Conservation (phyloP, 2,888 invertebrate genomes). For the Ditula angustiorana region DNA sequence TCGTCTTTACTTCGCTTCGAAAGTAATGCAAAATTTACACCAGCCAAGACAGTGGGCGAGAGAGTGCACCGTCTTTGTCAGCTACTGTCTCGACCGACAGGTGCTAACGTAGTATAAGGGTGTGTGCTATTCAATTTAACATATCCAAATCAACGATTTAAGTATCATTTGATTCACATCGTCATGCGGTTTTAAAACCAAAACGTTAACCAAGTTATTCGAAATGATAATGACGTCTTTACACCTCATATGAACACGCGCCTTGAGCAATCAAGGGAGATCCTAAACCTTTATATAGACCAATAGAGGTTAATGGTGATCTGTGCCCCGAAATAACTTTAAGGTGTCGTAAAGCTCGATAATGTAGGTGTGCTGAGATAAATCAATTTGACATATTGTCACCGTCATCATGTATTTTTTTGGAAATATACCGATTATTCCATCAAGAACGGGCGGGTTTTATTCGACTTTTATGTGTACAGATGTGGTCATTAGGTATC, state of each 20-base stretch:
- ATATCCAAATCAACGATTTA: not conserved
- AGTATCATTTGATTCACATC: not conserved
- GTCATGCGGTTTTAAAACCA: not conserved
- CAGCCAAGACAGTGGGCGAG: no score
- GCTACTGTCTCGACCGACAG: no score
- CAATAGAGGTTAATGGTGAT: slow-evolving; percentile 19
- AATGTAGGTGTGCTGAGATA: slow-evolving; percentile 7
- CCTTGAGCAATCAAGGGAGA: slow-evolving; percentile 26
- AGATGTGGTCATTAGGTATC: no score
- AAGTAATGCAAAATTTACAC: no score
- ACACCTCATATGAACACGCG: slow-evolving; percentile 8
- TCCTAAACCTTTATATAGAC: slow-evolving; percentile 34
- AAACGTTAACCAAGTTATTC: not conserved
- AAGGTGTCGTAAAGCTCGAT: slow-evolving; percentile 32
- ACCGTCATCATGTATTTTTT: no score
- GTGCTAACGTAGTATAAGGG: no score
- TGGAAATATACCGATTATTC: no score
- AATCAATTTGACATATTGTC: not conserved
- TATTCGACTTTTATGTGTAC: no score
- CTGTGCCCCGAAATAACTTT: slow-evolving; percentile 29
- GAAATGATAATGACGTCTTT: not conserved
- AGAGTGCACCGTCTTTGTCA: no score
- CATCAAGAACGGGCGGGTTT: no score
- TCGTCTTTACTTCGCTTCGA: no score
- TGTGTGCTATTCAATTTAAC: not conserved